These are phyloP conservation scores for Acronicta leporina DNA, from an alignment of 2,888 invertebrate species.

Conservation along the genomic window DNA sequence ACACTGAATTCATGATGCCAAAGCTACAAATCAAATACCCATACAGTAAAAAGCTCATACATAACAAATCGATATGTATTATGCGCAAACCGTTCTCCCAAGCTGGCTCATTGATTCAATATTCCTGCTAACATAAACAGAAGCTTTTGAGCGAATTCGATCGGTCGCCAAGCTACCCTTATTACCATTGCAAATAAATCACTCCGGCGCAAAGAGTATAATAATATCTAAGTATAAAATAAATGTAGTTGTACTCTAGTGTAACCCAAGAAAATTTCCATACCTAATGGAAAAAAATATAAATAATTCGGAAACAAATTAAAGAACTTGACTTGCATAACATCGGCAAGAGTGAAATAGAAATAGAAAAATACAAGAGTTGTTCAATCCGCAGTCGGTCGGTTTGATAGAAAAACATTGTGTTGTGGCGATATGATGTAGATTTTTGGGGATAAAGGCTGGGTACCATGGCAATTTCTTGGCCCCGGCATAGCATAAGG, in stretches of 20 bases:
- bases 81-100: neutral
- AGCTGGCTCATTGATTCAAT: conserved; percentile 28
- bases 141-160: conserved; percentile 35
- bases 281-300: conserved; percentile 2
- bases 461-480: too few species aligned
- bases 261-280: neutral
- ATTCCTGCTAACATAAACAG: conserved; percentile 17
- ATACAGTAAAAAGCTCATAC: conserved; percentile 3
- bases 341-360: too few species aligned
- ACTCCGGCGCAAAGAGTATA: conserved; percentile 9
- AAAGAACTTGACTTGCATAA: neutral
- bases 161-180: conserved; percentile 31
- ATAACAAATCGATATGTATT: conserved; percentile 6
- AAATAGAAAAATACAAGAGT: too few species aligned
- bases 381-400: too few species aligned
- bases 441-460: too few species aligned
- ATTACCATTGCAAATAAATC: conserved; percentile 46
- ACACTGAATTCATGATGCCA: too few species aligned
- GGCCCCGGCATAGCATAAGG: too few species aligned
- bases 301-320: neutral
- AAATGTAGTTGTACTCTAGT: too few species aligned
- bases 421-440: too few species aligned
- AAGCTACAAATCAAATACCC: too few species aligned
- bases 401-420: too few species aligned
- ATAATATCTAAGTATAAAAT: too few species aligned